These are phyloP conservation scores for Cheiracanthium punctorium DNA, from an alignment of 2,888 invertebrate genomes.

Conservation along the genomic window DNA sequence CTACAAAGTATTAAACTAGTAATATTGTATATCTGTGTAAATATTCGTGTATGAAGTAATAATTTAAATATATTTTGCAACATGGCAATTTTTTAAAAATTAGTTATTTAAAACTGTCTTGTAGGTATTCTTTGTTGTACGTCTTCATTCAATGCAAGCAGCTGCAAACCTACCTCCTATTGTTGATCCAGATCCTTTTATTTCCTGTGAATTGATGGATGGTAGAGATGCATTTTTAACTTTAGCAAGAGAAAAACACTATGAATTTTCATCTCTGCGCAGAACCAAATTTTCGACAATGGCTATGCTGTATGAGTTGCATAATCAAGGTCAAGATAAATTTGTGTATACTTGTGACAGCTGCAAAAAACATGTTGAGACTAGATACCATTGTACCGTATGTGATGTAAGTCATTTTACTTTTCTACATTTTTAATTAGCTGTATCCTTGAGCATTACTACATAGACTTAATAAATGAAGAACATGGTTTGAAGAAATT, in stretches of 20 bases:
- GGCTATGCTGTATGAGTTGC: conserved; percentile 97
- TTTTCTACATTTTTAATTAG: too few species aligned
- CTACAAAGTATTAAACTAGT: too few species aligned
- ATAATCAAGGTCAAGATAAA: conserved; percentile 98
- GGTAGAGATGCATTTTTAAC: conserved; percentile 99
- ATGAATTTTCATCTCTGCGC: conserved; percentile 96
- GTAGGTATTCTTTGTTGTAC: conserved; percentile 97
- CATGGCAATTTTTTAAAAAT: too few species aligned
- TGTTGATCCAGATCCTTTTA: conserved; percentile 96
- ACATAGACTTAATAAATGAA: too few species aligned
- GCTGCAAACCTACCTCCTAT: conserved; percentile 92
- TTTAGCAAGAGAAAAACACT: conserved; percentile 97
- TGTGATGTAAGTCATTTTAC: conserved; percentile 88
- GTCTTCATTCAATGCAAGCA: conserved; percentile 95
- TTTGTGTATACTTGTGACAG: conserved; percentile 99
- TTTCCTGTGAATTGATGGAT: conserved; percentile 99
- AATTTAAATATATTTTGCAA: too few species aligned
- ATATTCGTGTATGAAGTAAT: too few species aligned
- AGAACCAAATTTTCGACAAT: conserved; percentile 97
- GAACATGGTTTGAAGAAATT: too few species aligned
- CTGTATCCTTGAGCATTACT: too few species aligned
- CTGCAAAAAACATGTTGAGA: conserved; percentile 96
- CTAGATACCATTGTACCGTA: conserved; percentile 96
- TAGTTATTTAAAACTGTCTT: not conserved
- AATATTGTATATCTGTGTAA: too few species aligned